Conservation (phyloP, 2,797 vertebrate species). For the Sphenodon punctatus region DNA sequence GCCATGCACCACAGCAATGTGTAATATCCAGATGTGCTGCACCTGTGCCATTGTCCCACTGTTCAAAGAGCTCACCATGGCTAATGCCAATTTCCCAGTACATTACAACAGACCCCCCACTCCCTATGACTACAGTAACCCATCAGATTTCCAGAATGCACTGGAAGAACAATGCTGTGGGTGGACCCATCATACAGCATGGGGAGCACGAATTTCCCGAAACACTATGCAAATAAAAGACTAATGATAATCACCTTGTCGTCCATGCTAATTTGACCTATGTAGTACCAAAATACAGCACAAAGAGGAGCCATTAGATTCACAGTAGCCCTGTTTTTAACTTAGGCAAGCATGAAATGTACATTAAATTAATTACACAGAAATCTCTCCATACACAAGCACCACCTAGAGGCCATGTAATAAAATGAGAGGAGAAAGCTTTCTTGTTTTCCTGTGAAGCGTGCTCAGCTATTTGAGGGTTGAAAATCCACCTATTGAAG, state of each 20-base stretch:
- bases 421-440: not conserved
- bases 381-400: not conserved
- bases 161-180: rapidly evolving
- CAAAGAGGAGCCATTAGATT: not conserved
- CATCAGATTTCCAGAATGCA: not conserved
- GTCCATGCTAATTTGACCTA: not conserved
- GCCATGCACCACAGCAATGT: rapidly evolving
- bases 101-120: too few relatives aligned
- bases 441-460: not conserved
- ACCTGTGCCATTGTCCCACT: not conserved
- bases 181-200: not conserved
- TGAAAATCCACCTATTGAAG: not conserved
- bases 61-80: not conserved
- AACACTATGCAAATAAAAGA: not conserved
- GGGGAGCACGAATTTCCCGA: not conserved
- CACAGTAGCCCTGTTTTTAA: not conserved
- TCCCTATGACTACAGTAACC: too few relatives aligned
- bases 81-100: not conserved
- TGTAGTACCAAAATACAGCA: not conserved
- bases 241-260: not conserved
- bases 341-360: not conserved
- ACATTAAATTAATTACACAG: not conserved
- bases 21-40: not conserved
- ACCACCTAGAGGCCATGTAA: constrained; percentile 2
- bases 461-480: not conserved